Evolutionary conservation across 2,797 vertebrate species (phyloP), one percentile per base, ranked within the genome.

Genomic region (Smutsia temminckii): DNA sequence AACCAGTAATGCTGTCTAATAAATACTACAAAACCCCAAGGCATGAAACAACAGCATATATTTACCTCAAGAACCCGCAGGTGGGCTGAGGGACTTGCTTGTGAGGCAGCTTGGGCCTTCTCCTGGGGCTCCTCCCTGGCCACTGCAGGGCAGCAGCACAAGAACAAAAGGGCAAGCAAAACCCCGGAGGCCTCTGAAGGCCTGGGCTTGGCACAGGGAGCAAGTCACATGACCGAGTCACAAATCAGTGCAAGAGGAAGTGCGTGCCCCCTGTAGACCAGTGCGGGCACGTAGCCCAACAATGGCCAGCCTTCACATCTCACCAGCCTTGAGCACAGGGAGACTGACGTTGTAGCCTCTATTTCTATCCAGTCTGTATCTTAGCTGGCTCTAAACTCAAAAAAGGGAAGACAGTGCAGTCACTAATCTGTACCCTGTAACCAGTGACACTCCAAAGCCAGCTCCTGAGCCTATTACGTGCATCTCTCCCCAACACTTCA

Each of bases 191-290:
- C 61, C n/a, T 21, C 72, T 85, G 13, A 1, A 14, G 78, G 16
- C 51, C n/a, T 59, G 4, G 25, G 37, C 42, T n/a, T 23, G 37
- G 74, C 78, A 83, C 29, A 46, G 51, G 59, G 81, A 79, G 27
- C 71, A 84, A 83, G 32, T 21, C 75, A n/a, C 55, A 10, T 18
- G 7, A 20, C 49, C 59, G 29, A 77, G 27, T 14, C 66, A 6
- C 14, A 72, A 4, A 7, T 46, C 8, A 3, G 1, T 34, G 18
- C n/a, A n/a, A 21, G 8, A 12, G 23, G 29, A 64, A 59, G 46
- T 25, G 2, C 20, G n/a, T 0, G 0, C 5, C 5, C n/a, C 42
- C 10, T 46, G 2, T 9, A n/a, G 3, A 23, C 11, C 32, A 93
- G 32, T 5, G 9, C 3, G 55, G 34, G 18, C 12, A 12, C 18